phyloP scores from a whole-genome alignment of 2,797 vertebrate genomes.

The Podargus strigoides region DNA sequence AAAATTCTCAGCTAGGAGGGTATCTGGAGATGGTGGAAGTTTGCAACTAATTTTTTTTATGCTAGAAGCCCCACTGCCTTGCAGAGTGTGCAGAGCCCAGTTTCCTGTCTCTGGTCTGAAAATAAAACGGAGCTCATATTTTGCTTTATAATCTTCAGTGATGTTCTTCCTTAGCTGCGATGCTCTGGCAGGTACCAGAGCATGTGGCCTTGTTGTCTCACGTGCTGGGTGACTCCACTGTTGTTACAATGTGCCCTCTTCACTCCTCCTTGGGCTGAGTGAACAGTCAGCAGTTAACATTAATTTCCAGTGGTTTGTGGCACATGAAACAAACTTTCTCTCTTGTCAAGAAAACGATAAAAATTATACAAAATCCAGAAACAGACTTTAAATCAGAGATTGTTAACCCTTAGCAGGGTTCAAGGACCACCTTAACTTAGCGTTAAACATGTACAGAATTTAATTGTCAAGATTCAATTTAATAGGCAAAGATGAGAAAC shows the following conservation, averaged over 20 bases:
- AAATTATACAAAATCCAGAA: background rate
- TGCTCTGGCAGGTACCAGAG: background rate
- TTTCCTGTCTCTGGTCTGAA: background rate
- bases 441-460: background rate
- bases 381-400: background rate
- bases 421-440: background rate
- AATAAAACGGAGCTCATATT: background rate
- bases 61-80: background rate
- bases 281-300: background rate
- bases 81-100: background rate
- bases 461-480: background rate
- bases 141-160: background rate
- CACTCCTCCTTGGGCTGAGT: background rate
- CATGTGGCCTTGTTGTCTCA: rapidly evolving
- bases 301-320: background rate
- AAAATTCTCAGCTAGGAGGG: background rate
- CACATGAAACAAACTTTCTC: rapidly evolving
- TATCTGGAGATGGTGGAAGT: background rate
- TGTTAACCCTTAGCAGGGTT: background rate
- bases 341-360: background rate
- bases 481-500: background rate
- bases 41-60: background rate
- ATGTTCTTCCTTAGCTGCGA: background rate
- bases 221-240: background rate
- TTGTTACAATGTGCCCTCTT: background rate